Conservation (phyloP, 2,888 invertebrate species). For the Asteroscopus sphinx region DNA sequence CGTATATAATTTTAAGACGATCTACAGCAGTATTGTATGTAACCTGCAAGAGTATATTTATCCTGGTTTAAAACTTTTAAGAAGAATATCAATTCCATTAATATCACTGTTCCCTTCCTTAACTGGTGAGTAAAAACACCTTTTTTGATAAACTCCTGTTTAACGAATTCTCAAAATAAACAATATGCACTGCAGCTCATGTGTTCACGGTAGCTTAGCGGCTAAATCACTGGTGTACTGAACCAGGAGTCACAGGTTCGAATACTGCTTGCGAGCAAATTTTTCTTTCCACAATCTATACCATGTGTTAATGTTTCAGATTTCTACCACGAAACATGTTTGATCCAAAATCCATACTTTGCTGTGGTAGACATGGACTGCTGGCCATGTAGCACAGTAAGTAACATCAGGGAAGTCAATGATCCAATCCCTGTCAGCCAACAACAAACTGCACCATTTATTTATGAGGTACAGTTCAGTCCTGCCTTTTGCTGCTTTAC, state of each 20-base stretch:
- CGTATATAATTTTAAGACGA: constrained; percentile 89
- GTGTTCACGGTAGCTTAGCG: no score
- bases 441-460: constrained; percentile 84
- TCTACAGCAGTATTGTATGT: constrained; percentile 92
- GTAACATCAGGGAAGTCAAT: constrained; percentile 92
- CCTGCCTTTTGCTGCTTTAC: no score
- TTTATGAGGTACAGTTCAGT: constrained; percentile 83
- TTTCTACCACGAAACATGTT: constrained; percentile 95
- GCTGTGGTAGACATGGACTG: constrained; percentile 95
- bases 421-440: constrained; percentile 81
- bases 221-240: no score
- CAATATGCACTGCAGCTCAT: no score
- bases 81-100: constrained; percentile 94
- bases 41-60: constrained; percentile 95
- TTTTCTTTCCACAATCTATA: no score
- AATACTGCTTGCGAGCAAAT: no score
- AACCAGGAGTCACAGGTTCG: no score
- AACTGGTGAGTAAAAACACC: constrained; percentile 88
- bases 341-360: constrained; percentile 95
- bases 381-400: constrained; percentile 94
- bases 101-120: constrained; percentile 93
- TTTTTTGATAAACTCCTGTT: neutral
- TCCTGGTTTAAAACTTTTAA: constrained; percentile 93
- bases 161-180: no score
- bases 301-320: constrained; percentile 90